A percentile compares a stretch with the other conserved stretches of the same genome.
Conservation (phyloP, 2,888 invertebrate genomes). For the Drosophila hamatofila region DNA sequence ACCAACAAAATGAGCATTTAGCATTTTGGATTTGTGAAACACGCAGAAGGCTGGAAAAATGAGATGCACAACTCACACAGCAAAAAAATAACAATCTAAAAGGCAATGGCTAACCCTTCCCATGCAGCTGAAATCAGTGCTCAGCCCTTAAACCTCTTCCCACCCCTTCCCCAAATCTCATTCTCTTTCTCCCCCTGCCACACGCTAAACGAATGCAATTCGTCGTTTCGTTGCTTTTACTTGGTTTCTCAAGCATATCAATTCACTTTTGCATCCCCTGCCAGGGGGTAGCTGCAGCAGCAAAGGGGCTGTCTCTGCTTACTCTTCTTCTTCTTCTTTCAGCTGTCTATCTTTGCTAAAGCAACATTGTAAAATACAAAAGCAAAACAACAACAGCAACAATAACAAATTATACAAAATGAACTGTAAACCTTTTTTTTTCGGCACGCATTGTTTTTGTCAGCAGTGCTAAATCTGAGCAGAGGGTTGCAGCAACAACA, state of each 20-base stretch:
- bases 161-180: not conserved
- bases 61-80: conserved; percentile 48
- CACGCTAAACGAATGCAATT: conserved; percentile 55
- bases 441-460: conserved; percentile 66
- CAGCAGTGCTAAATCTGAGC: conserved; percentile 43
- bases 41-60: conserved; percentile 26
- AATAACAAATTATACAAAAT: conserved; percentile 57
- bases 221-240: conserved; percentile 73
- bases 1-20: conserved; percentile 79
- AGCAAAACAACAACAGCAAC: conserved; percentile 13
- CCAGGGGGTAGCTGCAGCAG: conserved; percentile 42
- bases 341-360: conserved; percentile 43
- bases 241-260: conserved; percentile 82
- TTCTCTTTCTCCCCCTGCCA: not conserved
- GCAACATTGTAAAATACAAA: conserved; percentile 58
- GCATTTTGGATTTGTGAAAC: conserved; percentile 64
- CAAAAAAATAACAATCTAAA: conserved; percentile 32
- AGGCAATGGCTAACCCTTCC: conserved; percentile 57
- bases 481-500: conserved; percentile 57
- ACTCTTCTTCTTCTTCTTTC: conserved; percentile 6
- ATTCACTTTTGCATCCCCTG: conserved; percentile 72
- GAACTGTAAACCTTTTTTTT: conserved; percentile 76
- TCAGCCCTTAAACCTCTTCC: not conserved
- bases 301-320: conserved; percentile 1
- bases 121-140: conserved; percentile 51